Conservation (phyloP, 2,888 invertebrate species). For the Lithophane socia region DNA sequence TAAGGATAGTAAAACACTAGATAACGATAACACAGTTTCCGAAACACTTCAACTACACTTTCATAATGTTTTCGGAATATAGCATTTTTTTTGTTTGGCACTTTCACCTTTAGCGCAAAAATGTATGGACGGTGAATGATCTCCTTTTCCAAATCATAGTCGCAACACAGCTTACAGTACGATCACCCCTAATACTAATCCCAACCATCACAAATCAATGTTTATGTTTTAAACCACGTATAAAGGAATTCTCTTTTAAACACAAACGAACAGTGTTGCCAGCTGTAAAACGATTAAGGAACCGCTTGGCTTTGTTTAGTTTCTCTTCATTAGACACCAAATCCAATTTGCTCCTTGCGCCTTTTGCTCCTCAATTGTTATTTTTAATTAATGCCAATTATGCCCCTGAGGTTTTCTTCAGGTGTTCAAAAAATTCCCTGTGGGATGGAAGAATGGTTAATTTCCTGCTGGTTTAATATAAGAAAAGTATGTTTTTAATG, state of each 20-base stretch:
- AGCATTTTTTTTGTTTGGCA: too few relatives aligned
- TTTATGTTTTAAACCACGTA: background rate
- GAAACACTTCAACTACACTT: too few relatives aligned
- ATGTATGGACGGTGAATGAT: too few relatives aligned
- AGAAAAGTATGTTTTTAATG: background rate
- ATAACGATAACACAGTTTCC: too few relatives aligned
- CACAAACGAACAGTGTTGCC: constrained; percentile 27
- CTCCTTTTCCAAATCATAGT: too few relatives aligned
- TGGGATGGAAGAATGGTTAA: background rate
- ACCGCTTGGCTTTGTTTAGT: constrained; percentile 60
- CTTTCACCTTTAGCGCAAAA: too few relatives aligned
- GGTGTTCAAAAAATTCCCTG: constrained; percentile 30
- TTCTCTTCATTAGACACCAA: constrained; percentile 65
- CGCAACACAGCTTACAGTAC: background rate
- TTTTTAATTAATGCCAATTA: constrained; percentile 65
- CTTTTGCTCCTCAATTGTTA: constrained; percentile 55
- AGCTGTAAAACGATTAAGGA: constrained; percentile 58
- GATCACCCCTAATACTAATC: background rate
- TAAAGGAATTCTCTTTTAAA: constrained; percentile 22
- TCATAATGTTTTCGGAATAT: too few relatives aligned
- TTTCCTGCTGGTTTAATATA: constrained; percentile 1
- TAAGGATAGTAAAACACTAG: too few relatives aligned
- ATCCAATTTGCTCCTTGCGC: constrained; percentile 57
- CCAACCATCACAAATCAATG: background rate
- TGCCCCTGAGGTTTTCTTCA: constrained; percentile 39